Evolutionary conservation across 2,888 invertebrate species (phyloP), one percentile per base, ranked within the genome.

Genomic region (Drosophila peninsularis): DNA sequence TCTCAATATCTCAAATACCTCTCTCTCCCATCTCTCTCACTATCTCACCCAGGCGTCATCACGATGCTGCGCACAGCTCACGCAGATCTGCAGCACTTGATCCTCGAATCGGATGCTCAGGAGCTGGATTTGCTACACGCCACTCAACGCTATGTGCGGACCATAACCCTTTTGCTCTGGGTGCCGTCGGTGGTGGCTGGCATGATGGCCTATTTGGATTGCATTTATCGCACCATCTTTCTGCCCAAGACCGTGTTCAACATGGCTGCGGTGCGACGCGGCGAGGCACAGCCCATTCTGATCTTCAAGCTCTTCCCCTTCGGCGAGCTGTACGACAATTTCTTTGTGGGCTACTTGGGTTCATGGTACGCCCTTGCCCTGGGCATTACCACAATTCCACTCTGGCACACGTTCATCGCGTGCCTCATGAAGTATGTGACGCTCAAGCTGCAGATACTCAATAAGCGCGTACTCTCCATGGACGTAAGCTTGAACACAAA

Each of bases 341-440:
- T 89, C 32, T n/a, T 84, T 3, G 44, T 89, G 1, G 87, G 89
- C 0, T 90, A 89, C 45, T 54, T 88, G 54, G 82, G 78, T 1
- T 62, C 90, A 0, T 81, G 84, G 68, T 89, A 82, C 52, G 78
- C 90, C 0, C 34, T 91, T 3, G 50, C 67, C 1, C 32, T 91
- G 60, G 90, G 80, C 13, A 76, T 83, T 6, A 81, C 76, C 17
- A 65, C 66, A 4, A 84, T 91, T 30, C 91, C 91, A 0, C 24
- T 90, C 60, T 90, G 90, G 90, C 91, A 90, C 32, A 87, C 90
- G 17, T 91, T 91, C 52, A 80, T 91, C 52, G 76, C 83, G 3
- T 80, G 87, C 57, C 71, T 90, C 44, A 90, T 90, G 86, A 83
- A 85, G 60, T 91, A 78, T 58, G 76, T 90, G 2, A 78, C 78